Evolutionary conservation across 1,140 invertebrate genomes (phyloP).

Genomic region (Delia radicum): DNA sequence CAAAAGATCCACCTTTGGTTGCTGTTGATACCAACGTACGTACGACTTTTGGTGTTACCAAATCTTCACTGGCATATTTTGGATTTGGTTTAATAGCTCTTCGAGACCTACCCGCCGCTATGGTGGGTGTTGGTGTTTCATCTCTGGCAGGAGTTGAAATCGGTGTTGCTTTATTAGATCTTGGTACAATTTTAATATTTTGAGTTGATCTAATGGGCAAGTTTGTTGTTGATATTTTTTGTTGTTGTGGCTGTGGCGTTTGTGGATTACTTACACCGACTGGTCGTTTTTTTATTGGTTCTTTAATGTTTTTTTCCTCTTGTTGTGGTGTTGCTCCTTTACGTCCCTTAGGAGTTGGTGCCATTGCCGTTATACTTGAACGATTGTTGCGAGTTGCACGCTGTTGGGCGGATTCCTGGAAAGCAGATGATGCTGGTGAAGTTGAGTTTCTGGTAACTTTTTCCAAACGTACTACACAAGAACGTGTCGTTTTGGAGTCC

Average conservation of each 20-base stretch:
- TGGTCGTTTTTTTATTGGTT: slow-evolving; percentile 19
- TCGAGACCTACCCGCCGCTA: slow-evolving; percentile 46
- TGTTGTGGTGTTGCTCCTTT: not conserved
- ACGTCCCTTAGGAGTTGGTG: not conserved
- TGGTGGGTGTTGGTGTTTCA: slow-evolving; percentile 37
- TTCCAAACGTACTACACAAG: slow-evolving; percentile 28
- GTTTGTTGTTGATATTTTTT: no score
- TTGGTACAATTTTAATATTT: not conserved
- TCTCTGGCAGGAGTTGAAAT: slow-evolving; percentile 9
- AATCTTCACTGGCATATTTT: slow-evolving; percentile 50
- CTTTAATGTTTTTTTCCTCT: slow-evolving; percentile 21
- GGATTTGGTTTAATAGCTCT: slow-evolving; percentile 55
- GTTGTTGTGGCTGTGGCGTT: not conserved
- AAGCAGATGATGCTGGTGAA: not conserved
- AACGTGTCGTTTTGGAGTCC: slow-evolving; percentile 27
- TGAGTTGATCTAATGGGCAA: not conserved
- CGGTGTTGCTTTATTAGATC: not conserved
- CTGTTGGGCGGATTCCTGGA: not conserved
- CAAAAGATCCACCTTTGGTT: not conserved
- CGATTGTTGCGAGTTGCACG: not conserved
- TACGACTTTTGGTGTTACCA: slow-evolving; percentile 43
- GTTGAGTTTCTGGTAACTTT: not conserved
- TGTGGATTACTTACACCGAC: not conserved
- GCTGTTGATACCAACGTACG: slow-evolving; percentile 28
- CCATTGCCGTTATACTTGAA: not conserved